Conservation (phyloP, 2,888 invertebrate species). For the Halocaridina rubra region DNA sequence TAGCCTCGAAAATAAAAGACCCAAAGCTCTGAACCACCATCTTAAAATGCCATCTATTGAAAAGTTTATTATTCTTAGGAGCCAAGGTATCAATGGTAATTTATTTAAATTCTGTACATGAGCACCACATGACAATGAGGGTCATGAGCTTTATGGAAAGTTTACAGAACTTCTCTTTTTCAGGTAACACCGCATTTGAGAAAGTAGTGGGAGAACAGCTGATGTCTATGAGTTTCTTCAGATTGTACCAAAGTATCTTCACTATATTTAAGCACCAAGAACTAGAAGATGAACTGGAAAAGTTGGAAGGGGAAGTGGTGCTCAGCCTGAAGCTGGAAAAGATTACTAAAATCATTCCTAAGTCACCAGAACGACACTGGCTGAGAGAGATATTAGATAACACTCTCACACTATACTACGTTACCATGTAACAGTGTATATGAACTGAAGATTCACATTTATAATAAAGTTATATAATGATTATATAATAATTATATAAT, state of each 20-base stretch:
- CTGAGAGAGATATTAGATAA: slow-evolving; percentile 59
- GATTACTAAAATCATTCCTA: slow-evolving; percentile 58
- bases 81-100: no score
- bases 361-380: slow-evolving; percentile 54
- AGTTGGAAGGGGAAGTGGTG: slow-evolving; percentile 55
- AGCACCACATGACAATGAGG: no score
- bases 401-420: slow-evolving; percentile 58
- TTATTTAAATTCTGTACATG: no score
- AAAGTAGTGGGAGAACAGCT: slow-evolving; percentile 19
- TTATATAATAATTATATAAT: no score
- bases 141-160: background rate
- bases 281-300: slow-evolving; percentile 45
- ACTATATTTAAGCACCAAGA: slow-evolving; percentile 44
- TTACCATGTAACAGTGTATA: no score
- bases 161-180: background rate
- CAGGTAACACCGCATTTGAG: slow-evolving; percentile 54
- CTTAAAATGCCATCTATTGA: no score
- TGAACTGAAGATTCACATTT: no score
- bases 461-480: no score
- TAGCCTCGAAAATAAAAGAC: no score
- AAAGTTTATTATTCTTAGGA: no score
- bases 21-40: no score
- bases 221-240: slow-evolving; percentile 25
- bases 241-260: slow-evolving; percentile 53
- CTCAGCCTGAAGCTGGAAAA: slow-evolving; percentile 60